Evolutionary conservation across 53 echinoderm and acorn worm genomes (phyloP).

Genomic region (Mesocentrotus franciscanus): DNA sequence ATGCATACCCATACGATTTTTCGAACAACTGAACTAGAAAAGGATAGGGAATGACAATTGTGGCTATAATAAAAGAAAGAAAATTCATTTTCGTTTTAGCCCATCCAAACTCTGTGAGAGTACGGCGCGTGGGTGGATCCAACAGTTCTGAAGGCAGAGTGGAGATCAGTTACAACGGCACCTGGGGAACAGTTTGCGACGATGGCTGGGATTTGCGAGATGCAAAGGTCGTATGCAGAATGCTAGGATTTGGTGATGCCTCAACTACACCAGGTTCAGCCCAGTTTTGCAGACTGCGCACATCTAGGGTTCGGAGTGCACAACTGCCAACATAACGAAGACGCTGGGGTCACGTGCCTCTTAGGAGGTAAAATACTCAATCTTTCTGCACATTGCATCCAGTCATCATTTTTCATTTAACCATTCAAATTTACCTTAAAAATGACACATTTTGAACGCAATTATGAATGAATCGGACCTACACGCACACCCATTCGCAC

Average conservation of each 20-base stretch:
- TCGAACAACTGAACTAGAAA: too few species aligned
- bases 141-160: conserved; percentile 35
- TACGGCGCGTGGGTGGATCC: conserved; percentile 26
- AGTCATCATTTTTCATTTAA: too few species aligned
- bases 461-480: too few species aligned
- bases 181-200: conserved; percentile 58
- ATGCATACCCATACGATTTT: too few species aligned
- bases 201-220: conserved; percentile 43
- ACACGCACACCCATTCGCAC: too few species aligned
- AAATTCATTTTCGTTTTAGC: background rate
- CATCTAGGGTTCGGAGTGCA: conserved; percentile 12
- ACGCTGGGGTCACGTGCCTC: conserved; percentile 31
- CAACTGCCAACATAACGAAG: conserved; percentile 37
- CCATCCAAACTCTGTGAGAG: background rate
- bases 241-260: conserved; percentile 15
- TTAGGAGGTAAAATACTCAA: background rate
- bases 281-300: conserved; percentile 10
- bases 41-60: too few species aligned
- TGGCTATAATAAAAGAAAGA: too few species aligned
- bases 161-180: conserved; percentile 21
- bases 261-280: background rate
- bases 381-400: too few species aligned
- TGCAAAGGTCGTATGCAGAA: conserved; percentile 52
- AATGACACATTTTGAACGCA: too few species aligned
- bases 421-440: too few species aligned